Evolutionary conservation across 2,113 vertebrate species (phyloP), one percentile per base, ranked within the genome.

Genomic region (Syrmaticus mikado): DNA sequence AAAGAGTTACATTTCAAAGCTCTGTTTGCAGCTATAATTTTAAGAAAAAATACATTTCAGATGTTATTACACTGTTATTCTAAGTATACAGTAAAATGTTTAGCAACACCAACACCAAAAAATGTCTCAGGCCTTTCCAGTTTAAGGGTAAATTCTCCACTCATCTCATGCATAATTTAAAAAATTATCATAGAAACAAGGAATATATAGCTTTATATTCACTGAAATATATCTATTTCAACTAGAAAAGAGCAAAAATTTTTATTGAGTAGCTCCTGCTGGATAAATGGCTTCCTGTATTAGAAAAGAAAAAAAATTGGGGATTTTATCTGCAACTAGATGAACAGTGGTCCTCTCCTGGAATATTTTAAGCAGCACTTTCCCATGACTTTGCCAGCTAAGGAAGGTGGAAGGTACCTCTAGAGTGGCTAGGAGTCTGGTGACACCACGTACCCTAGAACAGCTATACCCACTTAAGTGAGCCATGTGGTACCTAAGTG

Each of bases 1-100:
- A 46, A 46, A 71, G 36, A 36, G 70, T 7, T 48, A 25, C 13
- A 32, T 85, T 92, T 70, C 52, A 77, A 87, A 77, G 20, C 58
- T 67, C 62, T 70, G 14, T 5, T 75, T 89, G 75, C 41, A 78
- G 28, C 55, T 74, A 65, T 3, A 74, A 11, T 75, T 79, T 64
- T 53, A 86, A 82, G 57, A 62, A 46, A 88, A 88, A 86, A 85
- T 36, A 71, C 19, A 81, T 77, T 48, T 72, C 45, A 10, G 32
- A 40, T 36, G 13, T 70, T 64, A 75, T 28, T n/a, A 52, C 21
- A 24, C 11, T 40, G 22, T 87, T 67, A 82, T 7, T 20, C 7
- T 48, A 83, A 28, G 57, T 14, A 80, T 13, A 15, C 79, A 48
- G 62, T n/a, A 70, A 8, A 87, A 58, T 9, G 34, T 25, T 80